Conservation (phyloP, 2,888 invertebrate genomes). For the Coelogynopora nodosa region DNA sequence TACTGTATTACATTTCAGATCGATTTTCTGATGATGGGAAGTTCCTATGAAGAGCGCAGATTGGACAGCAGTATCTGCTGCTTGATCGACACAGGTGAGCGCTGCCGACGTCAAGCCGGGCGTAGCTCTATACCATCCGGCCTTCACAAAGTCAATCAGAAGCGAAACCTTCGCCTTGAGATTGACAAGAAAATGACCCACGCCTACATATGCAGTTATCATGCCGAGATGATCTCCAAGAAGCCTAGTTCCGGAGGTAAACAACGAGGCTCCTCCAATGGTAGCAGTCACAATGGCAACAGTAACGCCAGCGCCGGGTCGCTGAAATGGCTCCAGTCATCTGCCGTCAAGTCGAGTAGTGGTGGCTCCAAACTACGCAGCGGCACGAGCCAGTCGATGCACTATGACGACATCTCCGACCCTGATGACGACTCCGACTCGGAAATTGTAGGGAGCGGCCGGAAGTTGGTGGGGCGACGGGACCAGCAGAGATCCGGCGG, state of each 20-base stretch:
- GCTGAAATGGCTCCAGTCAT: neutral
- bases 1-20: no score
- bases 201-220: neutral
- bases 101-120: neutral
- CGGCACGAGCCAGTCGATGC: neutral
- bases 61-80: neutral
- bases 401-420: neutral
- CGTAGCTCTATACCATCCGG: neutral
- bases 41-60: neutral
- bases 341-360: neutral
- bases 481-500: neutral
- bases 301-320: neutral
- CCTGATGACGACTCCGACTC: neutral
- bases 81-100: neutral
- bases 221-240: neutral
- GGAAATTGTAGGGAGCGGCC: neutral
- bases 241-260: neutral
- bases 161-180: neutral
- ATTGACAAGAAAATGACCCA: neutral
- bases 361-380: neutral
- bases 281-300: neutral
- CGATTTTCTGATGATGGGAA: neutral
- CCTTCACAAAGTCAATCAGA: neutral
- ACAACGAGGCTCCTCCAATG: neutral
- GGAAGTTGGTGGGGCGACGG: neutral